Conservation (phyloP, 2,113 vertebrate species). For the Martes martes region DNA sequence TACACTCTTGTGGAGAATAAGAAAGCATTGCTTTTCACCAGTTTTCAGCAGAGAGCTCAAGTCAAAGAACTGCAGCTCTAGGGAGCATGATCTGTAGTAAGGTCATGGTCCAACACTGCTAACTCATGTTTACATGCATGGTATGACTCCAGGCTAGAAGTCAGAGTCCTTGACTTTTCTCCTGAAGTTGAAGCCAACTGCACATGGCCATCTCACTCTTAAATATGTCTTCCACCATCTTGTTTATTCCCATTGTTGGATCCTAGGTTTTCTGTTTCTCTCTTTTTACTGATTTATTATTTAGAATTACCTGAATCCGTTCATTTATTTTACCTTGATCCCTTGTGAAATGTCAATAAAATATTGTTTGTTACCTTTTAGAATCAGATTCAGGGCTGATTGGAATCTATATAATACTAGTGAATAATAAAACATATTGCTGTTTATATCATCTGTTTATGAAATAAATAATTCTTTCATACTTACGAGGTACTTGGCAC, state of each 20-base stretch:
- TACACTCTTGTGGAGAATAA: not conserved
- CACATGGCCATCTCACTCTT: not conserved
- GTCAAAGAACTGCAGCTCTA: not conserved
- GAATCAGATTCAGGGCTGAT: not conserved
- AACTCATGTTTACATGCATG: not conserved
- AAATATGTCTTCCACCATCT: not conserved
- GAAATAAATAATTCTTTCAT: not conserved
- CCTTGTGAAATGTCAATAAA: not conserved
- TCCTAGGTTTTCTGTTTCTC: not conserved
- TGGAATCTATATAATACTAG: not conserved
- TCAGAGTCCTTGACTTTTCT: not conserved
- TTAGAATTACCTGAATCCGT: not conserved
- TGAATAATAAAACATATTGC: not conserved
- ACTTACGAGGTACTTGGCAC: fast-evolving
- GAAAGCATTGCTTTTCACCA: not conserved
- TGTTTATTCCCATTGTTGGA: not conserved
- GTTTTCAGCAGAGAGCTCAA: not conserved
- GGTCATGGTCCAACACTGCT: not conserved
- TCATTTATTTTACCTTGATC: not conserved
- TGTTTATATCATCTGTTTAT: not conserved
- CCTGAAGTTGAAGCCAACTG: not conserved
- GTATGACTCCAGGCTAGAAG: not conserved
- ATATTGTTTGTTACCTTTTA: not conserved
- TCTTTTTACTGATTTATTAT: not conserved
- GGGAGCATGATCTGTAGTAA: not conserved